Base-by-base conservation (phyloP, 2,888 invertebrate species). In the Ornithoptera priamus region DNA sequence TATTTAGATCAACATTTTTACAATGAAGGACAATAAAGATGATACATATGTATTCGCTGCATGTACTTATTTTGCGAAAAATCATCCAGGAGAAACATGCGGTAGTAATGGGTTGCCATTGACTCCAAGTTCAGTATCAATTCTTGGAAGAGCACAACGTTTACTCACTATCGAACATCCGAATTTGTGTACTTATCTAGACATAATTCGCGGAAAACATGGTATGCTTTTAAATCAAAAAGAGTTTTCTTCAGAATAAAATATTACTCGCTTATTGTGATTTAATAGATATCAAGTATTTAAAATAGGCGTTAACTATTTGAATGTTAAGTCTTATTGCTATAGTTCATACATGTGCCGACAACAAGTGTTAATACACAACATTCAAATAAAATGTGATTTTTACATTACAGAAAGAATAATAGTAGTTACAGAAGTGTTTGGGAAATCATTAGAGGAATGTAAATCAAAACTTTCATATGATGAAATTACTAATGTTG, bases 41-140 rank as follows among this genome's bases (percentile, higher is more conserved):
- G 76, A 76, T 30, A 74, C 72, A 65, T 76, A 71, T 74, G 75
- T 77, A 61, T 95, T 99, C 82, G 97, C 97, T n/a, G 97, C 97
- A 8, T 95, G 95, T 78, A 98, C 98, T 30, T 98, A 97, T 86
- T 97, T 98, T 87, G 98, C 98, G 0, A 96, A 96, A 81, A 95
- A 96, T 80, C 98, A 98, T 85, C 97, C 97, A 17, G 96, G 96
- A 42, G 98, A 98, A 86, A 95, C 96, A 67, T 99, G 99, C 87
- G 99, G 99, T 15, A 97, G 97, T 75, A 99, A 99, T 90, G 99
- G 99, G 1, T 90, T 99, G 63, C 99, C 99, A 0, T 92, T 99
- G 24, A 99, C 99, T 1, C 99, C 99, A 2, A 99, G 99, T 88
- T 98, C 99, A 0, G 98, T 99, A 72, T 97, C 97, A 69, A 98